Evolutionary conservation across 2,113 vertebrate genomes (phyloP), one percentile per base, ranked within the genome.

Genomic region (Sceloporus tristichus): DNA sequence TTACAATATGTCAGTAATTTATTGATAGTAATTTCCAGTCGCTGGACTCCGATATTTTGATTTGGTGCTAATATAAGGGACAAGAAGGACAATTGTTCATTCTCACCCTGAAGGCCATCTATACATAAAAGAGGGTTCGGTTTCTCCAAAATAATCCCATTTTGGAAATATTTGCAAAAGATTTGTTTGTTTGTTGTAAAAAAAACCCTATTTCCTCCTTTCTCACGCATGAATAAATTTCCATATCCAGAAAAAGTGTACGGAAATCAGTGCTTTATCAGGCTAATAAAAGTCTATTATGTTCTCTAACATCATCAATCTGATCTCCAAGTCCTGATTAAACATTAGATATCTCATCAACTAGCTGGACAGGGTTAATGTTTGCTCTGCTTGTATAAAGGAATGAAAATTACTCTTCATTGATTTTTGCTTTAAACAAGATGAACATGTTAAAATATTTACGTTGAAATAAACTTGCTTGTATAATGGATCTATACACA

Each of bases 391-490:
- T 53, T 79, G 42, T 79, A 68, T 53, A 34, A 79, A 54, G 75
- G 54, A 75, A 82, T 18, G 42, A 38, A 82, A 82, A 87, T 87
- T n/a, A 82, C 27, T 82, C 27, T 87, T 87, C 79, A 87, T 18
- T 77, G 86, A 76, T 27, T 82, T 62, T 77, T 54, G 42, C 59
- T 76, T 87, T 82, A 76, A 82, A 82, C 29, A 75, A 82, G 71
- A 25, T 82, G 79, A 76, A 87, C 38, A 53, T 66, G 21, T 76
- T 82, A 68, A 87, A 87, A 87, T 42, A 87, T 82, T 87, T 76
- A 76, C 59, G 71, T 76, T 77, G 73, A 82, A 88, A 66, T 34
- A 87, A 87, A 65, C 70, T 54, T 87, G 38, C 71, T 75, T 75
- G 70, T 48, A 82, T 62, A 88, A 87, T 53, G 71, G 59, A 88